Evolutionary conservation across 2,888 invertebrate species (phyloP).

Genomic region (Encarsia formosa): DNA sequence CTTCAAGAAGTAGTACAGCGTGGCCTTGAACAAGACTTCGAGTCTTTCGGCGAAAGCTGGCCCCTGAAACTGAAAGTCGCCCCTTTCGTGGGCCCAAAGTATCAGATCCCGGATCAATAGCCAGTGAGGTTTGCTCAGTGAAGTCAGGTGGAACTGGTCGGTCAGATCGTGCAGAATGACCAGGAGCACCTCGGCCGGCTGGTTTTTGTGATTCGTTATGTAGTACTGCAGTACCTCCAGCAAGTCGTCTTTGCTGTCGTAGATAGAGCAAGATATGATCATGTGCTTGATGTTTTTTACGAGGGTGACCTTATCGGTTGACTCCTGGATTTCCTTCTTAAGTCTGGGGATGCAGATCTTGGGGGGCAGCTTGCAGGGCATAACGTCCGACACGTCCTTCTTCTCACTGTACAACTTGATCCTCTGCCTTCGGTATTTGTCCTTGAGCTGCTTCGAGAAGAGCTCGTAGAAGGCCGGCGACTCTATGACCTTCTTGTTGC

Average conservation of each 20-base stretch:
- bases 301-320: background rate
- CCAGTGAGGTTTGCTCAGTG: constrained; percentile 36
- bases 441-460: too few species aligned
- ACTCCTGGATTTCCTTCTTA: background rate
- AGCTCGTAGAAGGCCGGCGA: too few species aligned
- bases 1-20: constrained; percentile 3
- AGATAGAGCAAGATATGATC: constrained; percentile 41
- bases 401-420: background rate
- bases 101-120: constrained; percentile 36
- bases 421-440: background rate
- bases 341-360: background rate
- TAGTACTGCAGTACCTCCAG: constrained; percentile 37
- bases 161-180: background rate
- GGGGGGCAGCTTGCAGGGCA: background rate
- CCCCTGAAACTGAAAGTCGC: background rate
- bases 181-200: constrained; percentile 20
- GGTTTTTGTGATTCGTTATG: constrained; percentile 41
- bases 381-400: background rate
- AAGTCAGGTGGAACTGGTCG: constrained; percentile 27
- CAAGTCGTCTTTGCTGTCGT: constrained; percentile 38
- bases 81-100: constrained; percentile 22
- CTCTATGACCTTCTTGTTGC: too few species aligned
- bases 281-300: constrained; percentile 29
- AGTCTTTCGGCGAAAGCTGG: too few species aligned
- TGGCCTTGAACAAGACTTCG: constrained; percentile 1